phyloP scores from a whole-genome alignment of 2,797 vertebrate genomes.

The Aeoliscus strigatus region DNA sequence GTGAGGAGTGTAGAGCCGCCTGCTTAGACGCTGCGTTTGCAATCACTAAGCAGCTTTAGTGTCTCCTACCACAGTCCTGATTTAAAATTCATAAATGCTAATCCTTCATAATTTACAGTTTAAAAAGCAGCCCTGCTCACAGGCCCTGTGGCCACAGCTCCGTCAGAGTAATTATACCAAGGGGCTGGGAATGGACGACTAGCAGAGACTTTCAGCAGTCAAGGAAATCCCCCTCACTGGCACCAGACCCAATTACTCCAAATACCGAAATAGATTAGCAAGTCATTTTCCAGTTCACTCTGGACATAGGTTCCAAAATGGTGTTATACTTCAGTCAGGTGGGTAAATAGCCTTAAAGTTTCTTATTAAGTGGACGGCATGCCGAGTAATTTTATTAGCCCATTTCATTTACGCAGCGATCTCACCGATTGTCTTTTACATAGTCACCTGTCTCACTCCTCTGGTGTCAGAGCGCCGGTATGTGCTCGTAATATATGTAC shows the following conservation, averaged over 20 bases:
- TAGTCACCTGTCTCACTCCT: constrained; percentile 53
- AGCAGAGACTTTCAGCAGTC: constrained; percentile 98
- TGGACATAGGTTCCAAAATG: constrained; percentile 95
- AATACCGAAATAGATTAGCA: constrained; percentile 99
- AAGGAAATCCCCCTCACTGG: constrained; percentile 96
- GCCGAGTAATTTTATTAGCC: constrained; percentile 71
- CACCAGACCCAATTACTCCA: constrained; percentile 99
- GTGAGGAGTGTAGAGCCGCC: constrained; percentile 83
- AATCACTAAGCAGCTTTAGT: constrained; percentile 99
- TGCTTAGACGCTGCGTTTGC: constrained; percentile 92
- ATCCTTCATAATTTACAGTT: constrained; percentile 99
- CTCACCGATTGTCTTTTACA: constrained; percentile 65
- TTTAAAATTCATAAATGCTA: constrained; percentile 99
- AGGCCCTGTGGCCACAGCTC: constrained; percentile 99
- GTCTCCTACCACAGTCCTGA: constrained; percentile 99
- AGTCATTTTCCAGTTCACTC: constrained; percentile 98
- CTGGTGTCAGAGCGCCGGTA: constrained; percentile 43
- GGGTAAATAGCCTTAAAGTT: constrained; percentile 94
- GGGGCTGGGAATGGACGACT: constrained; percentile 98
- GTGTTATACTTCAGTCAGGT: constrained; percentile 88
- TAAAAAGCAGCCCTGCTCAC: constrained; percentile 99
- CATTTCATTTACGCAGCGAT: constrained; percentile 69
- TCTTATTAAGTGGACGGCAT: constrained; percentile 63
- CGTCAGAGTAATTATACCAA: constrained; percentile 99
- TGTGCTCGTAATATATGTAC: constrained; percentile 14